These are phyloP conservation scores for Aviceda subcristata DNA, from an alignment of 2,113 vertebrate species.

Conservation along the genomic window DNA sequence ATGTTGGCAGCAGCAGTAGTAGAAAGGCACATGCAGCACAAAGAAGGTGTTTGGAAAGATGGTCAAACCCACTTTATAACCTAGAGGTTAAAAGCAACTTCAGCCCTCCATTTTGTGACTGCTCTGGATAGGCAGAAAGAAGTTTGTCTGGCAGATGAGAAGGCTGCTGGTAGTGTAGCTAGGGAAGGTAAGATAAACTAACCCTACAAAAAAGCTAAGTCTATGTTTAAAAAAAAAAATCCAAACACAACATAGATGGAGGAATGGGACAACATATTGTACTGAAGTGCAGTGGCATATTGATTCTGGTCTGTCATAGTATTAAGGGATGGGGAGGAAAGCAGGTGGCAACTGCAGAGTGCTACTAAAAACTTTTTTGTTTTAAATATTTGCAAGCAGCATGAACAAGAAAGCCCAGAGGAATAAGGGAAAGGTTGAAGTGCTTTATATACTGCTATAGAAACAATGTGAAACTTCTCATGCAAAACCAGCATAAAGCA, in stretches of 20 bases:
- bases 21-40: background rate
- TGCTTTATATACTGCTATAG: background rate
- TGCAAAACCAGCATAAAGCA: background rate
- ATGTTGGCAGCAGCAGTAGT: background rate
- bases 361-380: background rate
- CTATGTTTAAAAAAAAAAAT: background rate
- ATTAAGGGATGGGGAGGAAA: background rate
- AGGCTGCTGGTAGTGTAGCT: background rate
- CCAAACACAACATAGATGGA: background rate
- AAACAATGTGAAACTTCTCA: background rate
- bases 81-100: background rate
- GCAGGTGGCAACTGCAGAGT: background rate
- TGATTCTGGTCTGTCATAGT: background rate
- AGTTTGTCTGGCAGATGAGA: background rate
- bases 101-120: background rate
- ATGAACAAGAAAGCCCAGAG: background rate
- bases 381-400: background rate
- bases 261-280: background rate
- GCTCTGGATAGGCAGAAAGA: background rate
- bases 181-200: background rate
- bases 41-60: background rate
- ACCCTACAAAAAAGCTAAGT: background rate
- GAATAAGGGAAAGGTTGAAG: background rate
- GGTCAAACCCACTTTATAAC: background rate
- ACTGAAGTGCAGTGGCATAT: background rate